Conservation (phyloP, 2,888 invertebrate genomes). For the Margaritifera margaritifera region DNA sequence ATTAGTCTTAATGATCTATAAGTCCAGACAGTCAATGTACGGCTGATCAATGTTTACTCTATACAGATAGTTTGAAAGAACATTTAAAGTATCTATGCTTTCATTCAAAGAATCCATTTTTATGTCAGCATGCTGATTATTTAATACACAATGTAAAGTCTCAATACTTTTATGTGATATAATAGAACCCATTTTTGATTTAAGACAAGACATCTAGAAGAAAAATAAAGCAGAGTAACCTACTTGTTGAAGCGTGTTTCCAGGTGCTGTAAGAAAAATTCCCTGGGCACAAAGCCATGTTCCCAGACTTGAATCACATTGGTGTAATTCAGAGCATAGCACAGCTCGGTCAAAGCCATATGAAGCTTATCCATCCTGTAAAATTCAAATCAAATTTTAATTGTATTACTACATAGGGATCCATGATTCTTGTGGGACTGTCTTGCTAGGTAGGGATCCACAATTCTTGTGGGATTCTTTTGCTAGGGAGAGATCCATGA, state of each 20-base stretch:
- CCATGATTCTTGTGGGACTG: no score
- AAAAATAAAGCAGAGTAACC: slow-evolving; percentile 25
- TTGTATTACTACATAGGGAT: background rate
- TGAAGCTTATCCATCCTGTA: slow-evolving; percentile 94
- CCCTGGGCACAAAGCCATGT: slow-evolving; percentile 97
- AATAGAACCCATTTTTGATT: background rate
- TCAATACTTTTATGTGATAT: background rate
- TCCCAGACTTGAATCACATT: slow-evolving; percentile 98
- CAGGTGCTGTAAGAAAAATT: slow-evolving; percentile 96
- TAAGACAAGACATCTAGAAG: background rate
- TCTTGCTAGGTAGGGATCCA: no score
- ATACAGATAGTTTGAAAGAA: no score
- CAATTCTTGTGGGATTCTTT: no score
- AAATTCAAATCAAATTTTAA: slow-evolving; percentile 17
- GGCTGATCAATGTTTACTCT: no score
- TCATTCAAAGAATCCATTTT: no score
- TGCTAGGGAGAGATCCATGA: no score
- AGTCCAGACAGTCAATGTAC: no score
- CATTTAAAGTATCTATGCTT: no score
- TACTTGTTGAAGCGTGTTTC: slow-evolving; percentile 81
- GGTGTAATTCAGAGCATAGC: slow-evolving; percentile 97
- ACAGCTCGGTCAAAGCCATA: slow-evolving; percentile 98
- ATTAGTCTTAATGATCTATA: no score
- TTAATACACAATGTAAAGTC: background rate
- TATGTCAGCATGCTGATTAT: background rate